Percentiles rank a stretch among this genome's conserved stretches.
phyloP scores from a whole-genome alignment of 1,140 invertebrate species.

The Helicoverpa zea region DNA sequence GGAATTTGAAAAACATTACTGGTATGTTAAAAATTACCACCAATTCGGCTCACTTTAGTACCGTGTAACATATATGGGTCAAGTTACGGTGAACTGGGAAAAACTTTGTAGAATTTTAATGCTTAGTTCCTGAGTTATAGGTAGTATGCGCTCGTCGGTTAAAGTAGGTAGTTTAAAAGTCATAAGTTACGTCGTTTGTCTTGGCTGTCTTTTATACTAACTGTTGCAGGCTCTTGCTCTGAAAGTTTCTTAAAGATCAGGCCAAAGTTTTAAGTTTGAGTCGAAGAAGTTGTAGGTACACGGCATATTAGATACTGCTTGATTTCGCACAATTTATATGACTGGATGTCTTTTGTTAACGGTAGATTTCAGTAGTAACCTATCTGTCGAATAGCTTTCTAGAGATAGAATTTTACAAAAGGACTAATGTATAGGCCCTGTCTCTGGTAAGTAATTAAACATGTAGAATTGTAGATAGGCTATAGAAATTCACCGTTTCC shows the following conservation, averaged over 20 bases:
- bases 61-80: constrained; percentile 6
- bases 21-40: constrained; percentile 40
- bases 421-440: too few relatives aligned
- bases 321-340: too few relatives aligned
- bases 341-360: too few relatives aligned
- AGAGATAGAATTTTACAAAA: too few relatives aligned
- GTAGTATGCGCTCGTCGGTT: neutral
- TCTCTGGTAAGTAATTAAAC: too few relatives aligned
- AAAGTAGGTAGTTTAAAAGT: constrained; percentile 20
- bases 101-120: constrained; percentile 36
- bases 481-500: too few relatives aligned
- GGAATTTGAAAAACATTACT: constrained; percentile 28
- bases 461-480: too few relatives aligned
- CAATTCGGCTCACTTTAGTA: neutral
- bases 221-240: neutral
- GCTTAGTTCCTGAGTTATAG: constrained; percentile 1
- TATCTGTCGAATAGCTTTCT: too few relatives aligned
- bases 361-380: too few relatives aligned
- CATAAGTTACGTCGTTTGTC: constrained; percentile 3
- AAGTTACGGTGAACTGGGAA: constrained; percentile 1
- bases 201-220: neutral
- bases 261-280: too few relatives aligned
- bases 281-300: too few relatives aligned
- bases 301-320: too few relatives aligned
- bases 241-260: neutral